Evolutionary conservation across 1,140 invertebrate species (phyloP), one percentile per base, ranked within the genome.

Genomic region (Brachionus koreanus): DNA sequence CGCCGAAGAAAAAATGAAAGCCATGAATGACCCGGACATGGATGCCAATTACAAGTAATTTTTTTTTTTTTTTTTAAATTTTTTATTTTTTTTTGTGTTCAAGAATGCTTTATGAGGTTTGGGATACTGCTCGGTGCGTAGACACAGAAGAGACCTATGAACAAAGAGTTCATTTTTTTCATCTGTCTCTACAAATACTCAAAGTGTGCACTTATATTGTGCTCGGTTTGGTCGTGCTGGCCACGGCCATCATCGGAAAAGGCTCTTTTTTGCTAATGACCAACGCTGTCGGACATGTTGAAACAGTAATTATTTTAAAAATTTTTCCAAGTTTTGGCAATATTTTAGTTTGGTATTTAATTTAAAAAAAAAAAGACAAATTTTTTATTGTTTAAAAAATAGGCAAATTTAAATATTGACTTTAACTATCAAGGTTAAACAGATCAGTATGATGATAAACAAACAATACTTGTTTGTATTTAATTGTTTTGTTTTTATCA

Each of bases 181-280:
- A 69, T 23, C 57, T 82, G 19, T 82, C 83, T 1, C 49, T 87
- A 33, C 84, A 85, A 74, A 83, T 87, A 19, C 63, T 86, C 6
- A 86, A 86, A 84, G 25, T 85, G 5, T 65, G 86, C 9, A 84
- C 86, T 13, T 89, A 87, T 83, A 61, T 89, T 5, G 63, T 89
- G 6, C 86, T 87, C 5, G 89, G 88, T 82, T 46, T 81, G 19
- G 82, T 88, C 0, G 88, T 89, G 1, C 83, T 89, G 6, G 82
- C 67, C 9, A 63, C 84, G 16, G 86, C 85, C 10, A 85, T 88
- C 9, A 83, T 88, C 23, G 85, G 88, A 2, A 89, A 89, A 85
- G 81, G 83, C 7, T 82, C 84, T 7, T 82, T 88, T n/a, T 82
- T 89, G 10, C 84, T 89, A 23, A 90, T 89, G 89, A 86, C 87